Conservation (phyloP, 2,888 invertebrate genomes). For the Luperina testacea region DNA sequence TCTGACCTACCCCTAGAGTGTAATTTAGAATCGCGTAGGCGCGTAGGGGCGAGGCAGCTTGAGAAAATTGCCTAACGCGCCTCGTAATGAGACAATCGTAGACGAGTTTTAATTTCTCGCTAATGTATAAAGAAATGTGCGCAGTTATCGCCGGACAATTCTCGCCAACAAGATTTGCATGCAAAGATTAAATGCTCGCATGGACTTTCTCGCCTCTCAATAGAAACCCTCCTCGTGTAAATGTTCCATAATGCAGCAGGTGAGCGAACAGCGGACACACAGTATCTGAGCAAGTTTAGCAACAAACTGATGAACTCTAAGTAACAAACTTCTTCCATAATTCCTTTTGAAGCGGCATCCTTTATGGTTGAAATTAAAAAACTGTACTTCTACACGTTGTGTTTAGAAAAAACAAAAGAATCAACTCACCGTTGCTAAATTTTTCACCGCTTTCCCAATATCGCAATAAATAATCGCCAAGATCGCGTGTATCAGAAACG, state of each 20-base stretch:
- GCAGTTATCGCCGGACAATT: background rate
- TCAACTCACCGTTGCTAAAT: background rate
- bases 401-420: background rate
- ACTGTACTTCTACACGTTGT: constrained; percentile 6
- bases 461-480: too few species aligned
- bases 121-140: background rate
- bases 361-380: constrained; percentile 63
- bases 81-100: background rate
- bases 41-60: background rate
- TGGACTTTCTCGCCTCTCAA: too few species aligned
- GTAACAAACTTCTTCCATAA: constrained; percentile 83
- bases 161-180: background rate
- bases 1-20: too few species aligned
- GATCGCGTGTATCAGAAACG: background rate
- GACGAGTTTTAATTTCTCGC: background rate
- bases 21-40: too few species aligned
- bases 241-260: constrained; percentile 68
- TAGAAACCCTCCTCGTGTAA: constrained; percentile 1
- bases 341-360: constrained; percentile 79
- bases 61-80: background rate
- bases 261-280: constrained; percentile 71
- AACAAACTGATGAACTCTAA: constrained; percentile 81
- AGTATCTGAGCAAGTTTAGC: constrained; percentile 71
- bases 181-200: background rate
- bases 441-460: background rate